phyloP scores from a whole-genome alignment of 2,797 vertebrate species.

The Pipistrellus nathusii region DNA sequence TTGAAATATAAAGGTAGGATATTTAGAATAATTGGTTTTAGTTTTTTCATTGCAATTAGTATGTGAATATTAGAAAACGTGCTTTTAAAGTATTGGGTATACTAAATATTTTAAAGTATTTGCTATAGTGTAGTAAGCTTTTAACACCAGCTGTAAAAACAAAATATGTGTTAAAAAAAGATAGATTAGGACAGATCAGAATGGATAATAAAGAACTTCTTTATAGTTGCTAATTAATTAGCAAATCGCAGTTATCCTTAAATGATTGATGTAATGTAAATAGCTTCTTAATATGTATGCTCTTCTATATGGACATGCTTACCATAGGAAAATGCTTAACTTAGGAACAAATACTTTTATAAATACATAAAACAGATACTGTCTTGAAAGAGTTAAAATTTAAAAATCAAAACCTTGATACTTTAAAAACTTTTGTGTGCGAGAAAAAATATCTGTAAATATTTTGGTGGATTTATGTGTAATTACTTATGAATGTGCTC shows the following conservation, averaged over 20 bases:
- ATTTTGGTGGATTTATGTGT: slow-evolving; percentile 39
- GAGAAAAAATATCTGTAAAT: background rate
- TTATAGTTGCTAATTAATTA: slow-evolving; percentile 79
- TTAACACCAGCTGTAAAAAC: slow-evolving; percentile 83
- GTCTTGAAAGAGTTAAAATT: slow-evolving; percentile 37
- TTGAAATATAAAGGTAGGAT: slow-evolving; percentile 45
- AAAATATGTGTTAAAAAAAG: slow-evolving; percentile 73
- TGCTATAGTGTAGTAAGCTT: slow-evolving; percentile 67
- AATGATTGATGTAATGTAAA: slow-evolving; percentile 60
- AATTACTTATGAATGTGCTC: slow-evolving; percentile 28
- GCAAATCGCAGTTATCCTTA: slow-evolving; percentile 70
- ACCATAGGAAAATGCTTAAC: slow-evolving; percentile 41
- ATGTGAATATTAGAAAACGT: slow-evolving; percentile 42
- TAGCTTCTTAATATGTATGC: slow-evolving; percentile 33
- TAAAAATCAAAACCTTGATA: slow-evolving; percentile 29
- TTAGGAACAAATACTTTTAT: slow-evolving; percentile 41
- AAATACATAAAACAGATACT: slow-evolving; percentile 31
- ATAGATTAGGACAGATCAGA: slow-evolving; percentile 79
- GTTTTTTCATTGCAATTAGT: slow-evolving; percentile 23
- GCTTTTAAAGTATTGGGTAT: slow-evolving; percentile 53
- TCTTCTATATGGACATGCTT: slow-evolving; percentile 35
- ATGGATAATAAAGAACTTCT: slow-evolving; percentile 77
- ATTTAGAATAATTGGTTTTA: slow-evolving; percentile 22
- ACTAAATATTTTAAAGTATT: slow-evolving; percentile 66
- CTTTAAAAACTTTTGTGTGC: background rate